Conservation (phyloP, 2,888 invertebrate genomes). For the Lasius fuliginosus region DNA sequence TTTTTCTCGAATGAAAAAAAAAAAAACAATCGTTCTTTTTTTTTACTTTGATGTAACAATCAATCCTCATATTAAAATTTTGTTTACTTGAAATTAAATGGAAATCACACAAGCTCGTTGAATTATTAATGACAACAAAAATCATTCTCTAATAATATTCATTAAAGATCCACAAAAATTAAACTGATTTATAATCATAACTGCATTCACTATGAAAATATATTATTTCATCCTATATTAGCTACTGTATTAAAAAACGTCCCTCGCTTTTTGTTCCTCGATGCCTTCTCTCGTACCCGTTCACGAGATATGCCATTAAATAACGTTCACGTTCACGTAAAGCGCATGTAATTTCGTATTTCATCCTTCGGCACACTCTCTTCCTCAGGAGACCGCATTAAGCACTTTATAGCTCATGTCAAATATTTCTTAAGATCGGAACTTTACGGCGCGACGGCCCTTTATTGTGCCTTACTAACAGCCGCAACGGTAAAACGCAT, state of each 20-base stretch:
- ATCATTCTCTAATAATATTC: background rate
- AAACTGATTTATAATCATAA: background rate
- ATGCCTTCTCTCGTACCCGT: constrained; percentile 58
- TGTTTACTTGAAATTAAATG: background rate
- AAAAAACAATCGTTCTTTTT: background rate
- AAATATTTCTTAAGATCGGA: constrained; percentile 52
- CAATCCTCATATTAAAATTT: background rate
- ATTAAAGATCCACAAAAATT: background rate
- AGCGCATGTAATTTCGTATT: constrained; percentile 64
- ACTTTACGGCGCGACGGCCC: constrained; percentile 1
- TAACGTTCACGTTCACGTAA: constrained; percentile 53
- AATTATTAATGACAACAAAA: background rate
- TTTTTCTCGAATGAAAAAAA: background rate
- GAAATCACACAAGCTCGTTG: background rate
- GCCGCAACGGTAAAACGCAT: background rate
- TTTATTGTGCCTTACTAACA: background rate
- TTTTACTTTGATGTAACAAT: background rate
- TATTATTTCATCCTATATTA: background rate
- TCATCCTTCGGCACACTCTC: constrained; percentile 43
- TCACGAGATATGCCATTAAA: constrained; percentile 52
- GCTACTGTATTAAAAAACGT: constrained; percentile 4
- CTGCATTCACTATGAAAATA: background rate
- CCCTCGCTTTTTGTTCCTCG: constrained; percentile 36
- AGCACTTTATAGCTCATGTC: constrained; percentile 34
- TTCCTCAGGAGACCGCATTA: background rate